These are phyloP conservation scores for Hypercompe scribonia DNA, from an alignment of 2,888 invertebrate species.

Conservation along the genomic window DNA sequence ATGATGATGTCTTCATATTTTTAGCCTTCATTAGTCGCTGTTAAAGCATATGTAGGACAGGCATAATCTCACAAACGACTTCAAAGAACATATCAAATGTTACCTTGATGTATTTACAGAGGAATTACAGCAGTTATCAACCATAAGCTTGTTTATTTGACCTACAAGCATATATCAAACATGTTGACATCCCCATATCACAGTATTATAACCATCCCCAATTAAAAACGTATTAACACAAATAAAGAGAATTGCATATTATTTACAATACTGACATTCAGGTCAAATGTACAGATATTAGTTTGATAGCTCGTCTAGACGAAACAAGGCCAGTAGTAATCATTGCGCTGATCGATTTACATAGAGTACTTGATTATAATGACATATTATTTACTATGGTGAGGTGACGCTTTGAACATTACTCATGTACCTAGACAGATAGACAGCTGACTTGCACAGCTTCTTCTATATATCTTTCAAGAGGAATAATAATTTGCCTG, in stretches of 20 bases:
- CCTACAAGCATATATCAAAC: not conserved
- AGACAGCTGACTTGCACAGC: too few relatives aligned
- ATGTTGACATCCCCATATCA: not conserved
- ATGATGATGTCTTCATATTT: too few relatives aligned
- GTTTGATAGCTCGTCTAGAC: slow-evolving; percentile 2
- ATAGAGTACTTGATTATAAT: not conserved
- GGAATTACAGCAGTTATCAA: not conserved
- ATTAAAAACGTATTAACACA: not conserved
- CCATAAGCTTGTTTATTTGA: not conserved
- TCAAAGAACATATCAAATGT: not conserved
- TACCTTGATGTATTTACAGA: not conserved
- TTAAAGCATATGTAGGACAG: too few relatives aligned
- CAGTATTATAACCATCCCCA: not conserved
- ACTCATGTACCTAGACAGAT: not conserved
- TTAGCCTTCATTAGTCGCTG: too few relatives aligned
- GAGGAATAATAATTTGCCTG: too few relatives aligned
- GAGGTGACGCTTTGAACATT: not conserved
- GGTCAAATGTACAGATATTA: not conserved
- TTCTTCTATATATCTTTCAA: too few relatives aligned
- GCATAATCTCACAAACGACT: too few relatives aligned
- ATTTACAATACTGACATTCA: not conserved
- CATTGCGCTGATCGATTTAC: not conserved
- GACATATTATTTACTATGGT: not conserved
- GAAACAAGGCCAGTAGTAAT: not conserved
- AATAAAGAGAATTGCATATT: not conserved